phyloP scores from a whole-genome alignment of 2,113 vertebrate genomes.

The Anser brachyrhynchus region DNA sequence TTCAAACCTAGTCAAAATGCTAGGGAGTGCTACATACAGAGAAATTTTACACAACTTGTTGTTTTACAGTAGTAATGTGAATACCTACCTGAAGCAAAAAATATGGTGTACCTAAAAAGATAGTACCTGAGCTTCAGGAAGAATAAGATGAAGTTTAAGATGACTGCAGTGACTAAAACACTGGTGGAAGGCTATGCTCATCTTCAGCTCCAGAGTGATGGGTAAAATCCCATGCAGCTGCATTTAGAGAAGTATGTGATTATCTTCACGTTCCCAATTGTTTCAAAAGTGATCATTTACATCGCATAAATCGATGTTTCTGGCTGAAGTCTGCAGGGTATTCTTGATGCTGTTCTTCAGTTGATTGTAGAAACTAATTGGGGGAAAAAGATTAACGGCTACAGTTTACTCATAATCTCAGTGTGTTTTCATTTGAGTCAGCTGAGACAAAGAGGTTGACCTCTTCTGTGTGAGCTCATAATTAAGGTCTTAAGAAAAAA shows the following conservation, averaged over 20 bases:
- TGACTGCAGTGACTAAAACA: not conserved
- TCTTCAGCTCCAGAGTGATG: not conserved
- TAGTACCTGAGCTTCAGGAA: not conserved
- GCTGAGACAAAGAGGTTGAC: not conserved
- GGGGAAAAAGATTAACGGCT: not conserved
- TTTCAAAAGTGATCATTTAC: not conserved
- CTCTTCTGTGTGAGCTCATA: not conserved
- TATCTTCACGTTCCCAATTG: not conserved
- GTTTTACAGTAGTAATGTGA: not conserved
- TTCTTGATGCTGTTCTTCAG: constrained; percentile 21
- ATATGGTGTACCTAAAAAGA: not conserved
- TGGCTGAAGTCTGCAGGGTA: not conserved
- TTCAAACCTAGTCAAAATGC: not conserved
- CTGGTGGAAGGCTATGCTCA: not conserved
- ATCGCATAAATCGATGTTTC: not conserved
- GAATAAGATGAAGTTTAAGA: not conserved
- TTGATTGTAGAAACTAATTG: not conserved
- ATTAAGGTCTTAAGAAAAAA: not conserved
- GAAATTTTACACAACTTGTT: not conserved
- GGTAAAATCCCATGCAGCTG: not conserved
- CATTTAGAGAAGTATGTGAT: not conserved
- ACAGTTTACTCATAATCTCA: not conserved
- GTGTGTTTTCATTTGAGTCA: not conserved
- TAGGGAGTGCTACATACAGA: not conserved
- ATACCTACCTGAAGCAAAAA: not conserved